A percentile compares a stretch with the other conserved stretches of the same genome.
These are phyloP conservation scores for human DNA, from an alignment of 2,113 vertebrate species.

Conservation along the genomic window DNA sequence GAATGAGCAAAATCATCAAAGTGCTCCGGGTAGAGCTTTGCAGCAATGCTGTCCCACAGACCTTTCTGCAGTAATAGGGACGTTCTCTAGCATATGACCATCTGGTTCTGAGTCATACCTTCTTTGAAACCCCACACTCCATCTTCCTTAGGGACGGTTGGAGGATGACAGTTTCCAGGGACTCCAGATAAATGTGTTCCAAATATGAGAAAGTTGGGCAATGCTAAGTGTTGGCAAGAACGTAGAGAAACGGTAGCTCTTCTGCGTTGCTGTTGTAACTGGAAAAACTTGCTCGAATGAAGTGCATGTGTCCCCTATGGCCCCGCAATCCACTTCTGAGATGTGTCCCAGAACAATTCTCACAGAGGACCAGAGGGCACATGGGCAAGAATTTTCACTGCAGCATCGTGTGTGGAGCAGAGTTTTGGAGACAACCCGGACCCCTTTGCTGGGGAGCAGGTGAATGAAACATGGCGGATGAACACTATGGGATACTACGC, in stretches of 20 bases:
- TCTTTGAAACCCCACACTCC: background rate
- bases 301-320: background rate
- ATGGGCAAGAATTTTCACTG: fast-evolving
- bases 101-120: background rate
- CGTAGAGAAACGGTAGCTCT: fast-evolving
- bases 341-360: background rate
- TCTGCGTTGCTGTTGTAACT: background rate
- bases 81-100: background rate
- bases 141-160: background rate
- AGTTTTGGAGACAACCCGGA: fast-evolving
- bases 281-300: background rate
- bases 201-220: background rate
- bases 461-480: fast-evolving
- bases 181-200: too few species aligned
- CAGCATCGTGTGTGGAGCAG: background rate
- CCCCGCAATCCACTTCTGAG: background rate
- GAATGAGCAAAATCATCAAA: background rate
- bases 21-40: background rate
- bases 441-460: background rate
- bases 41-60: too few species aligned
- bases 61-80: too few species aligned
- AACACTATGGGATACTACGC: fast-evolving
- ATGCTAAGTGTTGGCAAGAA: background rate
- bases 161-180: background rate
- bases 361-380: background rate